These are phyloP conservation scores for Palythoa grandis DNA, from an alignment of 92 coral and sea anemone species.

Conservation along the genomic window DNA sequence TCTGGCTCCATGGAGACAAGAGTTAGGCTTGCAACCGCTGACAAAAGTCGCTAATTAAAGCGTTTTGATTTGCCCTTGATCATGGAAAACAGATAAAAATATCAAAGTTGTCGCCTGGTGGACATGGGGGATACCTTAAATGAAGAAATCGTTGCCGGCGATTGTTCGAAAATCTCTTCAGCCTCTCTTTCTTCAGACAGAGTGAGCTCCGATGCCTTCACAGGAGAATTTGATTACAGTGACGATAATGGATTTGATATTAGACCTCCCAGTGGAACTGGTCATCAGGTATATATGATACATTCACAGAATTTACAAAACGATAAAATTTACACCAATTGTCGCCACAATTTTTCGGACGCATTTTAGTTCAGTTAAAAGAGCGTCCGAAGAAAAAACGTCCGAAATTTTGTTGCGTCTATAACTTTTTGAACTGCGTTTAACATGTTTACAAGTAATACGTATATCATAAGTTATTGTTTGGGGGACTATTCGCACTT, in stretches of 20 bases:
- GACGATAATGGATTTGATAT: conserved; percentile 55
- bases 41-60: not conserved
- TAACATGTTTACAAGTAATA: too few species aligned
- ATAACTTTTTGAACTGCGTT: too few species aligned
- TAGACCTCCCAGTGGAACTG: conserved; percentile 87
- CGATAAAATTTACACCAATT: too few species aligned
- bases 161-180: conserved; percentile 29
- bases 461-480: too few species aligned
- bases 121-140: not conserved
- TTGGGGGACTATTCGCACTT: too few species aligned
- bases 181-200: conserved; percentile 46
- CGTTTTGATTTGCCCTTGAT: not conserved
- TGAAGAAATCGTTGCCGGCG: conserved; percentile 31
- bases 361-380: too few species aligned
- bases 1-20: conserved; percentile 32
- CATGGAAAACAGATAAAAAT: not conserved
- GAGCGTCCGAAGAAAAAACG: not conserved
- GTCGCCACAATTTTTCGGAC: too few species aligned
- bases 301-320: not conserved
- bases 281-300: conserved; percentile 66
- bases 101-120: too few species aligned
- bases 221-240: conserved; percentile 50
- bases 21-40: not conserved
- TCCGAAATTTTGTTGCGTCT: too few species aligned
- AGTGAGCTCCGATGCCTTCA: conserved; percentile 49